phyloP scores from a whole-genome alignment of 2,797 vertebrate species.

The Astyanax mexicanus region DNA sequence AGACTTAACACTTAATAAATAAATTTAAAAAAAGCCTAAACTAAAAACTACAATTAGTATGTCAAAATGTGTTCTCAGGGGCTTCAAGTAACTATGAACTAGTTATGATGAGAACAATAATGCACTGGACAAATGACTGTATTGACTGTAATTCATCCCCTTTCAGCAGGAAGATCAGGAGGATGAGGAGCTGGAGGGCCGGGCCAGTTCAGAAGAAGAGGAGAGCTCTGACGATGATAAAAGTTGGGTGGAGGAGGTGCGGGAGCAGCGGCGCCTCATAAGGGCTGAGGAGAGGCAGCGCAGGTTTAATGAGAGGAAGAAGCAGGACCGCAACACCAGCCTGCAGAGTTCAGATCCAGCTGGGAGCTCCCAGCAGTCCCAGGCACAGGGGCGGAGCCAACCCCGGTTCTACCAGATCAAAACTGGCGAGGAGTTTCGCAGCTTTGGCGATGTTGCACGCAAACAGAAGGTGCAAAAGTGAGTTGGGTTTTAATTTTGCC shows the following conservation, averaged over 20 bases:
- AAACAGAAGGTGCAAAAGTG: slow-evolving; percentile 95
- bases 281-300: slow-evolving; percentile 82
- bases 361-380: slow-evolving; percentile 28
- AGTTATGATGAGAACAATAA: too few relatives aligned
- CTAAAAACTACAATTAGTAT: too few relatives aligned
- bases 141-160: too few relatives aligned
- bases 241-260: slow-evolving; percentile 96
- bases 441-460: slow-evolving; percentile 88
- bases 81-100: too few relatives aligned
- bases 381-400: slow-evolving; percentile 44
- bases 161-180: slow-evolving; percentile 73
- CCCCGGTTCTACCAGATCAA: slow-evolving; percentile 97
- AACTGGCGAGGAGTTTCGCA: slow-evolving; percentile 94
- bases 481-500: too few relatives aligned
- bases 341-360: slow-evolving; percentile 70
- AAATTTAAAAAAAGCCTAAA: too few relatives aligned
- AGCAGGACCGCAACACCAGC: slow-evolving; percentile 84
- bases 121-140: too few relatives aligned
- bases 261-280: slow-evolving; percentile 90
- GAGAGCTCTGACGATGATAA: slow-evolving; percentile 98
- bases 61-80: too few relatives aligned
- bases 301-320: slow-evolving; percentile 79
- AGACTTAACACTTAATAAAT: too few relatives aligned
- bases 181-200: slow-evolving; percentile 91
- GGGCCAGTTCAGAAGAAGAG: slow-evolving; percentile 90